These are phyloP conservation scores for Smittia aterrima DNA, from an alignment of 2,888 invertebrate species.

Conservation along the genomic window DNA sequence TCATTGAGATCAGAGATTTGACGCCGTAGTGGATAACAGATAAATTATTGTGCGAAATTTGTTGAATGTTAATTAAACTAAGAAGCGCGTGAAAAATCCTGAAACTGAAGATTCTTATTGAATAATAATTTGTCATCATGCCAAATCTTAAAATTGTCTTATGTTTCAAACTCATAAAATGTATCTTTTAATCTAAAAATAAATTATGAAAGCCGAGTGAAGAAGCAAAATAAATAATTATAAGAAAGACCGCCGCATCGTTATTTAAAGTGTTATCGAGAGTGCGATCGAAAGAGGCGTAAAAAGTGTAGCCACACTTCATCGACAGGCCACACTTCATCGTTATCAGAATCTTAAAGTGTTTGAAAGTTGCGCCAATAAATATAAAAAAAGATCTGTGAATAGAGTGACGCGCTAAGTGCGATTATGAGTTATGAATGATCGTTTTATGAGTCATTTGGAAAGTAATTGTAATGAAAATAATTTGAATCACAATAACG, in stretches of 20 bases:
- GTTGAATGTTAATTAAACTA: not conserved
- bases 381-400: not conserved
- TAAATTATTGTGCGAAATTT: not conserved
- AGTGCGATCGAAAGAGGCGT: slow-evolving; percentile 28
- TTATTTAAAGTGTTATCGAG: slow-evolving; percentile 32
- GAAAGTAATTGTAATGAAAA: slow-evolving; percentile 36
- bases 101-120: slow-evolving; percentile 25
- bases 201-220: slow-evolving; percentile 33
- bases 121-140: slow-evolving; percentile 40
- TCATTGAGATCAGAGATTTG: slow-evolving; percentile 4
- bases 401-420: not conserved
- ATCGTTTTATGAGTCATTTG: slow-evolving; percentile 31
- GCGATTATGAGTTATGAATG: slow-evolving; percentile 36
- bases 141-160: slow-evolving; percentile 36
- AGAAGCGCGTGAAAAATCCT: not conserved
- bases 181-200: slow-evolving; percentile 42
- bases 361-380: not conserved
- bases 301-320: slow-evolving; percentile 5
- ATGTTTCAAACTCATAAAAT: slow-evolving; percentile 41
- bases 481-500: slow-evolving; percentile 10
- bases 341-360: not conserved
- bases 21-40: not conserved
- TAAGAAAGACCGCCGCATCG: slow-evolving; percentile 19
- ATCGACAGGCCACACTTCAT: slow-evolving; percentile 19
- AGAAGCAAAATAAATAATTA: slow-evolving; percentile 25